Conservation (phyloP, 2,888 invertebrate genomes). For the Cataglyphis cursor region DNA sequence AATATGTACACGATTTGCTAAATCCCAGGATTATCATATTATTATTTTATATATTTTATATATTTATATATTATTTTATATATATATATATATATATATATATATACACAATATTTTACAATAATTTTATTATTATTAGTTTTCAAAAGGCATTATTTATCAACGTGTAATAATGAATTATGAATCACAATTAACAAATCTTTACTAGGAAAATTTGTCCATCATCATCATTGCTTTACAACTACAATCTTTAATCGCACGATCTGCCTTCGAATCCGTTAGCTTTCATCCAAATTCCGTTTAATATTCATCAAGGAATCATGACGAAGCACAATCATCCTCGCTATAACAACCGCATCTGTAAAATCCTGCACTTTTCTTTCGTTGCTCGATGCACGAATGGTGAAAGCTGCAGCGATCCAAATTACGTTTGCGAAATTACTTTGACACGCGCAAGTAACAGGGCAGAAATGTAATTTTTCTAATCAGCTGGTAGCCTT, state of each 20-base stretch:
- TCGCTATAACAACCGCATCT: slow-evolving; percentile 1
- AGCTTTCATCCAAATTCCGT: slow-evolving; percentile 21
- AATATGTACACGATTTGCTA: background rate
- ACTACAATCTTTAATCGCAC: background rate
- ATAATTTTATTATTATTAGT: background rate
- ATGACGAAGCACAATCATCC: background rate
- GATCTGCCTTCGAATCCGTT: slow-evolving; percentile 17
- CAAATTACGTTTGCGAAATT: background rate
- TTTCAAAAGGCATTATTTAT: slow-evolving; percentile 12
- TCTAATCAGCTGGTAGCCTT: background rate
- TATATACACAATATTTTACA: background rate
- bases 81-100: too few relatives aligned
- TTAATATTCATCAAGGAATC: slow-evolving; percentile 16
- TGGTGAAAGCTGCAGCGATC: slow-evolving; percentile 8
- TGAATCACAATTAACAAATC: background rate
- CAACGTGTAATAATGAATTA: background rate
- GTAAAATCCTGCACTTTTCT: background rate
- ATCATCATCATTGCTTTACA: slow-evolving; percentile 21
- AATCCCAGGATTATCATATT: background rate
- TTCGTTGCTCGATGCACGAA: background rate
- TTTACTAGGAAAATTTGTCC: background rate
- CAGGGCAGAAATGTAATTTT: slow-evolving; percentile 7
- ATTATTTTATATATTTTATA: too few relatives aligned
- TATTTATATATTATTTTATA: too few relatives aligned
- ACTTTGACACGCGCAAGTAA: background rate